Percentiles rank a stretch among this genome's conserved stretches.
These are phyloP conservation scores for Odontamblyopus lacepedii DNA, from an alignment of 2,797 vertebrate species.

Conservation along the genomic window DNA sequence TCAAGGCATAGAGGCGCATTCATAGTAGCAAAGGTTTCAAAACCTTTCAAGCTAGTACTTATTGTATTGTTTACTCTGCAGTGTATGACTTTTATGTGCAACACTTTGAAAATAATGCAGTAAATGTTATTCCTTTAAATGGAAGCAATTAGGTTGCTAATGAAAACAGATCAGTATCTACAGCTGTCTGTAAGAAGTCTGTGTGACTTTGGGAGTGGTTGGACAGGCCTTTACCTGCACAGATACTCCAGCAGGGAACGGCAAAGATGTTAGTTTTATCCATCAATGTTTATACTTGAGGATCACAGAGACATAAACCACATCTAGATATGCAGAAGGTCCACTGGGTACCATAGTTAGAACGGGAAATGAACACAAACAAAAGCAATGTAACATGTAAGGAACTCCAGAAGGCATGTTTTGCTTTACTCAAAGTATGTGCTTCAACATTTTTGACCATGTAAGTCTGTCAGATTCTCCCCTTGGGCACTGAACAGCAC, in stretches of 20 bases:
- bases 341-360: slow-evolving; percentile 17
- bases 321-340: not conserved
- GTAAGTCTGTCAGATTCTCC: slow-evolving; percentile 26
- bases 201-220: slow-evolving; percentile 46
- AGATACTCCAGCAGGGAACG: slow-evolving; percentile 34
- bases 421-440: slow-evolving; percentile 39
- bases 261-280: slow-evolving; percentile 19
- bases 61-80: not conserved
- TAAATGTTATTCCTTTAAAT: not conserved
- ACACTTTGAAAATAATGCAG: not conserved
- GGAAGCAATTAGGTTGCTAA: slow-evolving; percentile 11
- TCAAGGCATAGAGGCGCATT: too few species aligned
- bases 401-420: slow-evolving; percentile 33
- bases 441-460: slow-evolving; percentile 42
- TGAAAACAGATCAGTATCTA: slow-evolving; percentile 30
- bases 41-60: not conserved
- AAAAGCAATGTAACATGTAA: slow-evolving; percentile 31
- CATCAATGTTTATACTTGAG: slow-evolving; percentile 19
- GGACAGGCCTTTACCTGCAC: slow-evolving; percentile 69
- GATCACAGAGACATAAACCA: not conserved
- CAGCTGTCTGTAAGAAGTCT: slow-evolving; percentile 16
- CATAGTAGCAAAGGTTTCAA: not conserved
- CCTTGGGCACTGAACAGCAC: slow-evolving; percentile 10
- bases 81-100: not conserved
- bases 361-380: slow-evolving; percentile 9